Evolutionary conservation across 2,888 invertebrate species (phyloP), one percentile per base, ranked within the genome.

Genomic region (Pseudococcus jackbeardsleyi): DNA sequence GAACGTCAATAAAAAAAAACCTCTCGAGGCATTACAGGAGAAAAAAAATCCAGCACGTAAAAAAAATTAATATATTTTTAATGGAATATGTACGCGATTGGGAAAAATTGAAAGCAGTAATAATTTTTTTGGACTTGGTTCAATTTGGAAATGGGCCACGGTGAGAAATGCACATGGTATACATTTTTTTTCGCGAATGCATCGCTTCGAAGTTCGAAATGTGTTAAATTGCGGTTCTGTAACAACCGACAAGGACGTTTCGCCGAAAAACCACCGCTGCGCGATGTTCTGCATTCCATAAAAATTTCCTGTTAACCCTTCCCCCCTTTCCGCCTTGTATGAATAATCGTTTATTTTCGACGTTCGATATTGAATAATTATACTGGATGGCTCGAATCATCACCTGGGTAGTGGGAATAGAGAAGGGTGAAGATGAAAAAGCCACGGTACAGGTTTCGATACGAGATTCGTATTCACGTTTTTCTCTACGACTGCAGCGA

Each of bases 171-270:
- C 68, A 72, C 26, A 72, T 33, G 68, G 22, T 26, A 26, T 8
- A 22, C n/a, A n/a, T n/a, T 26, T 72, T 72, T 72, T 72, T 72
- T 72, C 5, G 33, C 68, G 68, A 22, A 72, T 72, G 68, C 68
- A 72, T 33, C 68, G 33, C 68, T 33, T 33, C 26, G 26, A 33
- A 33, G 26, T 26, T 72, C 12, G n/a, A 72, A 72, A 72, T 72
- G 33, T 72, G 22, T 72, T 33, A 33, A 72, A 33, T 72, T 72
- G 68, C 68, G 68, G 68, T 72, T 72, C 33, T 33, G 26, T 33
- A 72, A 19, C 64, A 64, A 26, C 9, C 68, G 68, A 72, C 68
- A 72, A 72, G 68, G 68, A 26, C 68, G 68, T 72, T 19, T 59
- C 7, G 19, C 59, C 68, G 68, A 72, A 72, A 72, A 72, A 11